Base-by-base conservation (phyloP, 2,888 invertebrate genomes). In the Scaptomyza cyrtandrae region DNA sequence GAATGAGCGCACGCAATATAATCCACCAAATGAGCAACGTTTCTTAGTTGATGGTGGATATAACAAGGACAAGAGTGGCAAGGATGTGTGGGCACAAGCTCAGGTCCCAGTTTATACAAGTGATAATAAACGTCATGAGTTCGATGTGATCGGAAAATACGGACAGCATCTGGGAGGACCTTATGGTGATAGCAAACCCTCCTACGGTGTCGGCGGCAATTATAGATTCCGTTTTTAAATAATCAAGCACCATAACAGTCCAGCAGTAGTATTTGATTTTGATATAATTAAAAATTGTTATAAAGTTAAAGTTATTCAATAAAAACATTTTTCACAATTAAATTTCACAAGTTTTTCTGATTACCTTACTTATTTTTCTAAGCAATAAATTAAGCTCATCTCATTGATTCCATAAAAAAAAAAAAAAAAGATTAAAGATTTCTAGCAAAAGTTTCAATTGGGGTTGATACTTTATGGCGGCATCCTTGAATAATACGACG, bases 121-220 rank as follows among this genome's bases (percentile, higher is more conserved):
- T 59, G 68, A 83, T 0, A 91, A 90, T 45, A 77, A 76, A 16
- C 79, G 84, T 3, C 91, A 90, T 52, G 81, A 86, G 9, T 0
- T 90, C 14, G 88, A 90, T 54, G 74, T 74, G 3, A 70, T 74
- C 4, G 91, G 74, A 0, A 55, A 75, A 16, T 90, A 89, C 52
- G 78, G 77, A 0, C 90, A 90, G 55, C 91, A 89, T 48, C 64
- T 84, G 29, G 90, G 86, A 16, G 90, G 91, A 37, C 91, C 89
- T 3, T 90, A 77, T 59, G 91, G 91, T 58, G 85, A 86, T 29
- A 85, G 89, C 4, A 68, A 31, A 0, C 74, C 91, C 0, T 60
- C 75, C 16, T 70, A 49, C 11, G 73, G 81, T 0, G 54, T 37
- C 3, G 90, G 90, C 6, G 74, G 50, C 45, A 35, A 6, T 35